Conservation (phyloP, 2,113 vertebrate species). For the Festucalex cinctus region DNA sequence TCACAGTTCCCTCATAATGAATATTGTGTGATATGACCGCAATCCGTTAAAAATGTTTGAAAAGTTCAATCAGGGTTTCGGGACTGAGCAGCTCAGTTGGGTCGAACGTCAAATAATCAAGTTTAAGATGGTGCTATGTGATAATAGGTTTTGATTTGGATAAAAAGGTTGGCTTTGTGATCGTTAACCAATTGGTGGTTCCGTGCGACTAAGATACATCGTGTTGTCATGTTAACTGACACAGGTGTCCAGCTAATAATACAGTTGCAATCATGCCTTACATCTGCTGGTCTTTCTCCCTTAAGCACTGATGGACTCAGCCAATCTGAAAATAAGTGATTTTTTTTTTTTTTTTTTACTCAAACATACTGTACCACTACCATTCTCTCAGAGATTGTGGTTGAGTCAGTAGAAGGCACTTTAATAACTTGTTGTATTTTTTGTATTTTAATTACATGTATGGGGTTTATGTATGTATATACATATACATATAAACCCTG, state of each 20-base stretch:
- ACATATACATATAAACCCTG: conserved; percentile 10
- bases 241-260: conserved; percentile 59
- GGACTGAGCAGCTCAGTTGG: conserved; percentile 10
- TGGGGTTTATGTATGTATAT: conserved; percentile 27
- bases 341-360: conserved; percentile 51
- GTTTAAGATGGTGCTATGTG: conserved; percentile 5
- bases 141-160: conserved; percentile 28
- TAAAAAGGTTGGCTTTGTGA: conserved; percentile 32
- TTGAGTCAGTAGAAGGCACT: conserved; percentile 72
- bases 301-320: conserved; percentile 74
- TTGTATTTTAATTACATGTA: conserved; percentile 56
- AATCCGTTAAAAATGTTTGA: conserved; percentile 38
- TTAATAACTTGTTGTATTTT: conserved; percentile 55
- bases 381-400: conserved; percentile 67
- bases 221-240: conserved; percentile 44
- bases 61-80: conserved; percentile 34
- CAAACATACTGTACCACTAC: conserved; percentile 66
- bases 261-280: conserved; percentile 71
- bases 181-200: conserved; percentile 29
- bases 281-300: conserved; percentile 57
- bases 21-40: conserved; percentile 45
- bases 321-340: conserved; percentile 60
- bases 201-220: conserved; percentile 40
- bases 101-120: conserved; percentile 8
- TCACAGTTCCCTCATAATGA: conserved; percentile 28